phyloP scores from a whole-genome alignment of 2,888 invertebrate genomes.

The Arenicola marina region DNA sequence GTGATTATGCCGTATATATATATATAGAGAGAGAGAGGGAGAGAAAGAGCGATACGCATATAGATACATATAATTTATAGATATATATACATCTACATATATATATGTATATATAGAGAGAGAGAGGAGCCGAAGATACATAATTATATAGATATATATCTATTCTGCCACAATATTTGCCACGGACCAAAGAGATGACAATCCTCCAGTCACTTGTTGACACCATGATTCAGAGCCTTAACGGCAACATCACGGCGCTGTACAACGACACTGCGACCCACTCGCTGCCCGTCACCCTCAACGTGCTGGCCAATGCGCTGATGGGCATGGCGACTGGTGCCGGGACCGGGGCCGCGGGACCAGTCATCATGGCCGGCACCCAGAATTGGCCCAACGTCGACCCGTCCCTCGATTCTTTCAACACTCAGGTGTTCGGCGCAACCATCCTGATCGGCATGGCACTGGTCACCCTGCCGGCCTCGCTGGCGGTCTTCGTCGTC shows the following conservation, averaged over 20 bases:
- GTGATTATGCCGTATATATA: too few species aligned
- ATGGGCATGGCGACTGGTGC: slow-evolving; percentile 26
- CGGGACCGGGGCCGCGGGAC: not conserved
- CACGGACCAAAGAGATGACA: too few species aligned
- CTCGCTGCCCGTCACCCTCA: slow-evolving; percentile 70
- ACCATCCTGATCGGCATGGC: slow-evolving; percentile 80
- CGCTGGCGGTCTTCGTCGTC: slow-evolving; percentile 79
- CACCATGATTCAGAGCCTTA: slow-evolving; percentile 7
- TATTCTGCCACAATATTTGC: too few species aligned
- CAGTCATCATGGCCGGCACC: slow-evolving; percentile 7
- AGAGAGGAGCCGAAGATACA: too few species aligned
- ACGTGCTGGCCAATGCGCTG: slow-evolving; percentile 41
- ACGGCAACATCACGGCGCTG: slow-evolving; percentile 22
- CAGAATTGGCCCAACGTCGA: slow-evolving; percentile 17
- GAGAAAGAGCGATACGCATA: too few species aligned
- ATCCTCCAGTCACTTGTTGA: too few species aligned
- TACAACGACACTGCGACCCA: slow-evolving; percentile 79
- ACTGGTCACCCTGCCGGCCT: slow-evolving; percentile 77
- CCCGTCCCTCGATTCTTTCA: slow-evolving; percentile 67
- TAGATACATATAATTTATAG: too few species aligned
- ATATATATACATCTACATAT: too few species aligned
- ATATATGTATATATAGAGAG: too few species aligned
- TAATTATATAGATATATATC: too few species aligned
- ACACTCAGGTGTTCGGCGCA: slow-evolving; percentile 75
- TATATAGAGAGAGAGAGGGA: too few species aligned